These are phyloP conservation scores for Pantherophis guttatus DNA, from an alignment of 2,113 vertebrate species.

Conservation along the genomic window DNA sequence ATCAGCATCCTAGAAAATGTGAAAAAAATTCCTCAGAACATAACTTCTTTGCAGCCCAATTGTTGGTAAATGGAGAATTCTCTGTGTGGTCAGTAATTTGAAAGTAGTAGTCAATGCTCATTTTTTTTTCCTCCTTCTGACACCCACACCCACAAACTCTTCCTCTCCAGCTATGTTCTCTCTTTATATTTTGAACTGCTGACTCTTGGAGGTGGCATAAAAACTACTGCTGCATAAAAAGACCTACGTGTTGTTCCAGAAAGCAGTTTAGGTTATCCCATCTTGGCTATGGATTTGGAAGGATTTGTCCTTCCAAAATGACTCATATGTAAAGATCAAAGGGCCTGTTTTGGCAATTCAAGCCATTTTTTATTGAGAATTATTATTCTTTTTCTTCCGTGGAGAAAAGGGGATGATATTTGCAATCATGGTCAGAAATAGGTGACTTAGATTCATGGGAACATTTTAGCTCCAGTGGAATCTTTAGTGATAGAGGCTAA, in stretches of 20 bases:
- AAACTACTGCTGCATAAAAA: background rate
- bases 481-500: background rate
- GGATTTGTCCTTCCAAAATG: conserved; percentile 21
- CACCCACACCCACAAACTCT: background rate
- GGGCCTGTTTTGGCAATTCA: conserved; percentile 8
- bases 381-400: background rate
- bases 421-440: background rate
- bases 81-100: background rate
- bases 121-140: background rate
- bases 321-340: conserved; percentile 6
- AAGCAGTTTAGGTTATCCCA: background rate
- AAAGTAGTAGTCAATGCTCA: background rate
- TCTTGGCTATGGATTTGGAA: conserved; percentile 18
- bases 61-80: background rate
- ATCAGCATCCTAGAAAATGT: background rate
- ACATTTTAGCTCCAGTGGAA: conserved; percentile 7
- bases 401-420: background rate
- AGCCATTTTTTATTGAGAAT: conserved; percentile 18
- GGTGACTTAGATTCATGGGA: background rate
- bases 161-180: background rate
- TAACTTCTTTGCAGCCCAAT: background rate
- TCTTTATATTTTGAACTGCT: background rate
- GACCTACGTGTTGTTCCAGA: background rate
- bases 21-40: background rate
- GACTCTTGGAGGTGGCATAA: background rate